Base-by-base conservation (phyloP, 2,888 invertebrate genomes). In the Drosophila engyochracea region DNA sequence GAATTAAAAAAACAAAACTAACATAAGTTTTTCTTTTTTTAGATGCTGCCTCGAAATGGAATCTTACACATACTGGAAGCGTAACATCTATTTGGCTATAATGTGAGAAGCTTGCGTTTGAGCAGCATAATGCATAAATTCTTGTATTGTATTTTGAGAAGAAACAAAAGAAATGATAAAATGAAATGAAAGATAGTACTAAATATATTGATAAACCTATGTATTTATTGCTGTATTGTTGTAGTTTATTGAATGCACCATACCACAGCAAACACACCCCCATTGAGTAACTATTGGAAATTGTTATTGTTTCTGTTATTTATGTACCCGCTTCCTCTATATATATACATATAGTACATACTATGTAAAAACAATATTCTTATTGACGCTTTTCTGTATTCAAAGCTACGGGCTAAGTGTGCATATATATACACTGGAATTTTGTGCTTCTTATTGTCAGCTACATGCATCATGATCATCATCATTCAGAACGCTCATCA, bases 211-310 rank as follows among this genome's bases (percentile, higher is more conserved):
- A 74, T 71, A 79, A 83, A 85, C 68, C 72, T 70, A 81, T 85
- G 72, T 84, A 85, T 73, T 80, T 75, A 86, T 83, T 85, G 76
- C 78, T 87, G 80, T 86, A 83, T 75, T 85, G 84, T 88, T 85
- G 83, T 85, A 87, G 85, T 75, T 68, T 72, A 73, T 74, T 81
- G 53, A 72, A 75, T 76, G 76, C 78, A 81, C 74, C 63, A 22
- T 57, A 62, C 53, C 55, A 75, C 64, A 58, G 58, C 44, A 65
- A 65, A 63, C 47, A 83, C 63, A 74, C 54, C 51, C 41, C 72
- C 70, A 66, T 68, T 61, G 64, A 62, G 53, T 65, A 74, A 75
- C 47, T 61, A 68, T 70, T 68, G 30, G 28, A 79, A 74, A 65
- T 58, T 78, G 52, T 72, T 69, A 76, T 67, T 76, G 59, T 53